Percentiles rank a stretch among this genome's conserved stretches.
phyloP scores from a whole-genome alignment of 1,140 invertebrate genomes.

The Globodera ellingtonae region DNA sequence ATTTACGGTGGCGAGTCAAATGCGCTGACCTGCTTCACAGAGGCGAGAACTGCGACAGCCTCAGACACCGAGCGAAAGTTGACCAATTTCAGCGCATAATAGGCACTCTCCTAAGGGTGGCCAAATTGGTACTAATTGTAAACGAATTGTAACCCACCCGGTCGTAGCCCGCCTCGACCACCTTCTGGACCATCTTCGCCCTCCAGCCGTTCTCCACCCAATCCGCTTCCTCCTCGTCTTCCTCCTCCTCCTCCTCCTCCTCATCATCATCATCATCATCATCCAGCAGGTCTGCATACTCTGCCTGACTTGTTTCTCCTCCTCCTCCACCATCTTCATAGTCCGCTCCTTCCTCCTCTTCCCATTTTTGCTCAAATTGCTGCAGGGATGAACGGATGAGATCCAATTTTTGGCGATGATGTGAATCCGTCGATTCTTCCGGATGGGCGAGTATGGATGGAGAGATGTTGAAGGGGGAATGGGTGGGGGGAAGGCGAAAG shows the following conservation, averaged over 20 bases:
- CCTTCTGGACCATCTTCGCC: slow-evolving; percentile 12
- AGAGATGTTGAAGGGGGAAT: background rate
- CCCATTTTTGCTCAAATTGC: slow-evolving; percentile 11
- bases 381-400: background rate
- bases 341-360: background rate
- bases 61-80: slow-evolving; percentile 52
- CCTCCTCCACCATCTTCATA: background rate
- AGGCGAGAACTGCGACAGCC: slow-evolving; percentile 45
- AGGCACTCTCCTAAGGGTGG: slow-evolving; percentile 50
- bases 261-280: background rate
- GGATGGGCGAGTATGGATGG: background rate
- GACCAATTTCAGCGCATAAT: slow-evolving; percentile 56
- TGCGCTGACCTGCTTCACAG: slow-evolving; percentile 26
- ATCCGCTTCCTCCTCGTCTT: slow-evolving; percentile 12
- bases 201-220: slow-evolving; percentile 4
- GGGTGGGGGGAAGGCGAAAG: background rate
- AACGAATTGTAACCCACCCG: background rate
- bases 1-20: background rate
- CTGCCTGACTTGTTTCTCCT: background rate
- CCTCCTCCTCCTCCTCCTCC: background rate
- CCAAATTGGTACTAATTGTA: slow-evolving; percentile 27
- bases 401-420: slow-evolving; percentile 7
- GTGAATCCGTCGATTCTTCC: background rate
- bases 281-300: background rate
- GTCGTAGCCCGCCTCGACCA: slow-evolving; percentile 23